These are phyloP conservation scores for Oenanthe melanoleuca DNA, from an alignment of 2,113 vertebrate genomes.

Conservation along the genomic window DNA sequence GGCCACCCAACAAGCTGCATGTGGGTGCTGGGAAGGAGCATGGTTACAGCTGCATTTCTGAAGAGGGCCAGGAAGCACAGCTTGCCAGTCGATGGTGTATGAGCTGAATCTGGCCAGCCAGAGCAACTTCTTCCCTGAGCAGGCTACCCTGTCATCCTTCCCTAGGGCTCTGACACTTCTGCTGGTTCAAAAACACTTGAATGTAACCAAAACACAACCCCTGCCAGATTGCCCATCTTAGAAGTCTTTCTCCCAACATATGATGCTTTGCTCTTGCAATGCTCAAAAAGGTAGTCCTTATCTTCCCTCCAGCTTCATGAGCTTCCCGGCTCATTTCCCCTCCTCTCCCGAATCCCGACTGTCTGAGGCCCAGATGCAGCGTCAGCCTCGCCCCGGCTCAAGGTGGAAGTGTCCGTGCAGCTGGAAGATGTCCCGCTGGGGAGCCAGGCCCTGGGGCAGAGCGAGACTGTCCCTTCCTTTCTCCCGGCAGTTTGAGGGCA, in stretches of 20 bases:
- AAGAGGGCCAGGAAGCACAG: background rate
- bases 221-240: background rate
- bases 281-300: background rate
- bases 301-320: background rate
- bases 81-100: background rate
- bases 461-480: background rate
- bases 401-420: background rate
- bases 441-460: background rate
- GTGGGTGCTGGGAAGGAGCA: background rate
- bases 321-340: background rate
- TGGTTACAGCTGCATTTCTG: background rate
- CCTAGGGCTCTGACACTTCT: background rate
- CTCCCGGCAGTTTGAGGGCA: background rate
- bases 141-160: background rate
- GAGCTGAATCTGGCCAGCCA: background rate
- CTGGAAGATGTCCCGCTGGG: background rate
- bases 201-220: background rate
- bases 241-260: background rate
- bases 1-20: background rate
- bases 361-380: background rate
- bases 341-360: background rate
- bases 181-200: background rate
- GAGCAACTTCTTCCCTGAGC: background rate
- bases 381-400: background rate
- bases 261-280: background rate